phyloP scores from a whole-genome alignment of 2,797 vertebrate genomes.

The Dendrocincla tyrannina region DNA sequence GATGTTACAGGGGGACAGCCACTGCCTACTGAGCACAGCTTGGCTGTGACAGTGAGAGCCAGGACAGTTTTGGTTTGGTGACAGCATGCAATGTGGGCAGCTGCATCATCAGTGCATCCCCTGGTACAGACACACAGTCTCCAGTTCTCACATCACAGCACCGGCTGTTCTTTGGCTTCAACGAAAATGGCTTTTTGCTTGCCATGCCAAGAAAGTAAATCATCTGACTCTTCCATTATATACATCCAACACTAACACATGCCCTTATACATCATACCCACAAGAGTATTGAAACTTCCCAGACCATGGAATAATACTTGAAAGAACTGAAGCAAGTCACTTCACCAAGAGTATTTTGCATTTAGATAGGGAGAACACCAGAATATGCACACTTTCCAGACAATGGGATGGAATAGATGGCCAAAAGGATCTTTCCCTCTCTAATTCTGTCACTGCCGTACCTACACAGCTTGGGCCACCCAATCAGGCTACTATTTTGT shows the following conservation, averaged over 20 bases:
- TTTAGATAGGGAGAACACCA: background rate
- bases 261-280: background rate
- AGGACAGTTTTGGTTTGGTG: background rate
- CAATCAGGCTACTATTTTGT: background rate
- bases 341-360: background rate
- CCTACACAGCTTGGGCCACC: background rate
- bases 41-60: background rate
- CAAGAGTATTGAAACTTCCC: background rate
- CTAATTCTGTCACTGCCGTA: background rate
- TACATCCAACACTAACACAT: background rate
- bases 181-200: background rate
- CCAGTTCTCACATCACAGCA: background rate
- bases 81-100: background rate
- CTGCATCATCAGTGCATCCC: background rate
- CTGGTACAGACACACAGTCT: background rate
- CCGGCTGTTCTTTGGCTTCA: background rate
- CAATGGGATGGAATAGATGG: background rate
- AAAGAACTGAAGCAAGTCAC: background rate
- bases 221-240: background rate
- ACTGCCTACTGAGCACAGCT: background rate
- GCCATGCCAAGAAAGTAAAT: background rate
- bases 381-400: background rate
- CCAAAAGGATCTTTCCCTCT: background rate
- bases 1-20: background rate
- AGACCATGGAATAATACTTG: background rate